These are phyloP conservation scores for Selenia dentaria DNA, from an alignment of 2,888 invertebrate genomes.

Conservation along the genomic window DNA sequence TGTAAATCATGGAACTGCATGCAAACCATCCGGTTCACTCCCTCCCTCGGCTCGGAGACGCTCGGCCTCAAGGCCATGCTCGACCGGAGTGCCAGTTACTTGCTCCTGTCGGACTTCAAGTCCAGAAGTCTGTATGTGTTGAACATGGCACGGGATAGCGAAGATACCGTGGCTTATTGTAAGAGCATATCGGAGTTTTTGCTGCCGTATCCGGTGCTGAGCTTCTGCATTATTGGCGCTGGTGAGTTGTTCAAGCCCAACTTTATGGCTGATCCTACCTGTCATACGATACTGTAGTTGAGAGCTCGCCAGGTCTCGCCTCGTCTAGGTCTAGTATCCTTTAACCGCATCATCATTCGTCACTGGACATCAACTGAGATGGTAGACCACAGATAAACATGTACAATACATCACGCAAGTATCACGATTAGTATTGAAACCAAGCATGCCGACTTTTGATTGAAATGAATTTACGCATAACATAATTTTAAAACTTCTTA, in stretches of 20 bases:
- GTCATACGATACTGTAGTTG: too few relatives aligned
- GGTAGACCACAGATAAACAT: too few relatives aligned
- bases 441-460: too few relatives aligned
- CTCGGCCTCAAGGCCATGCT: slow-evolving; percentile 90
- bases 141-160: slow-evolving; percentile 81
- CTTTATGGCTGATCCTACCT: too few relatives aligned
- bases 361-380: too few relatives aligned
- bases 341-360: too few relatives aligned
- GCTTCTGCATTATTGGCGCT: slow-evolving; percentile 94
- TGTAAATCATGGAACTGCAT: slow-evolving; percentile 97
- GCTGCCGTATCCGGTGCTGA: slow-evolving; percentile 93
- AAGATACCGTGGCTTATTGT: slow-evolving; percentile 86
- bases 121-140: slow-evolving; percentile 94
- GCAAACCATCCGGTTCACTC: slow-evolving; percentile 91
- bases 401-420: too few relatives aligned
- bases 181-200: slow-evolving; percentile 93
- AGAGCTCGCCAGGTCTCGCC: too few relatives aligned
- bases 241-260: slow-evolving; percentile 75
- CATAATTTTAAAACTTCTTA: too few relatives aligned
- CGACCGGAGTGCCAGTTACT: slow-evolving; percentile 93
- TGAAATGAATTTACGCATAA: too few relatives aligned
- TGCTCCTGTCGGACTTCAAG: slow-evolving; percentile 95
- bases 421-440: too few relatives aligned
- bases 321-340: too few relatives aligned
- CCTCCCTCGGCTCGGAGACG: slow-evolving; percentile 61